Evolutionary conservation across 1,140 invertebrate species (phyloP).

Genomic region (Ceratina australensis): DNA sequence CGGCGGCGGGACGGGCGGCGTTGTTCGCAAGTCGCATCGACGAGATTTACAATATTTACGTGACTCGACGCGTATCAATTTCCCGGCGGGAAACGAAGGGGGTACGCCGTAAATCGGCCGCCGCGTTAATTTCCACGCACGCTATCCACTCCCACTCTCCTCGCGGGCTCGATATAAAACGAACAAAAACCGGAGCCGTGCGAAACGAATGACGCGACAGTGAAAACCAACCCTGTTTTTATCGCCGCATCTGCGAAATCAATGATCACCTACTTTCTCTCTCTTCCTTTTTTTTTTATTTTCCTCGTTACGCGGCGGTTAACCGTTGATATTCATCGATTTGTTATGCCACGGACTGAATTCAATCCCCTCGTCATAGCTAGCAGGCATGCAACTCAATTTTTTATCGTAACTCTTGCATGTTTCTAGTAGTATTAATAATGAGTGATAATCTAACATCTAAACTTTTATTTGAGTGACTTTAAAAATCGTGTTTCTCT

Average conservation of each 20-base stretch:
- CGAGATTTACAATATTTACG: constrained; percentile 41
- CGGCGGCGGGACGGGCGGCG: neutral
- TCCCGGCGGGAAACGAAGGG: neutral
- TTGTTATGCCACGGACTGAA: neutral
- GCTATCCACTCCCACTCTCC: neutral
- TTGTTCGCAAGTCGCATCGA: constrained; percentile 27
- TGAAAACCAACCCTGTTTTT: neutral
- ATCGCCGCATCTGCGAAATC: constrained; percentile 12
- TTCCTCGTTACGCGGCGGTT: neutral
- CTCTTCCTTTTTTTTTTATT: neutral
- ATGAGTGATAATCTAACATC: too few species aligned
- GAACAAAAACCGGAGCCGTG: constrained; percentile 1
- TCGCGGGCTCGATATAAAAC: constrained; percentile 5
- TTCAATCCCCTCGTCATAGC: too few species aligned
- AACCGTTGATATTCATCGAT: neutral
- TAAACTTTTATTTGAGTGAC: too few species aligned
- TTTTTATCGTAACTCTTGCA: too few species aligned
- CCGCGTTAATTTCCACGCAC: constrained; percentile 23
- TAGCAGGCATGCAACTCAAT: too few species aligned
- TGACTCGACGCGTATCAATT: constrained; percentile 29
- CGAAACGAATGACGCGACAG: constrained; percentile 8
- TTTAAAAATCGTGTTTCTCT: too few species aligned
- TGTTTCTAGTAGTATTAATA: too few species aligned
- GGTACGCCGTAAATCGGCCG: constrained; percentile 21
- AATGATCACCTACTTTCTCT: neutral